Evolutionary conservation across 2,797 vertebrate genomes (phyloP), one percentile per base, ranked within the genome.

Genomic region (Columba guinea): DNA sequence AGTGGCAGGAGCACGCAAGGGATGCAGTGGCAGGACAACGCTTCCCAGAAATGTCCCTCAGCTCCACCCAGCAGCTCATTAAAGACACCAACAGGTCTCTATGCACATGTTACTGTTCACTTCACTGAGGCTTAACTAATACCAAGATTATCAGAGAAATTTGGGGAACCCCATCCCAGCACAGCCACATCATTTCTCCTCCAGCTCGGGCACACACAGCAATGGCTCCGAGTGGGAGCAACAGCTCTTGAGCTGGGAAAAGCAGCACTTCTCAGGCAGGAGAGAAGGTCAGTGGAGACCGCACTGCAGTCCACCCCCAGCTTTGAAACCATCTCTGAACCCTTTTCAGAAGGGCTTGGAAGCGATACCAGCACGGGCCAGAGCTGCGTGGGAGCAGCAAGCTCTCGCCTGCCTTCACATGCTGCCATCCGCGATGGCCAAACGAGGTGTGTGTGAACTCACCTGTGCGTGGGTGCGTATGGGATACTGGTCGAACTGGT

Each of bases 401-500:
- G 53, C 58, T 84, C 13, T 78, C 77, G 9, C 18, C 46, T 35
- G 63, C 74, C 81, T 62, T 35, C 62, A 28, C 56, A 39, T 0
- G 20, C 62, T 89, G 89, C 90, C 69, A 10, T 14, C 13, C 16
- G 63, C 0, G 1, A 28, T 74, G 82, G 35, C 60, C 71, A 10
- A 8, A 26, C 0, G 4, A 1, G 16, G 56, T 5, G 1, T 2
- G 20, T 39, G 56, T 1, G 1, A 83, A 76, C 51, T 41, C 88
- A 46, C 67, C 0, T 0, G 49, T 7, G 58, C 1, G 53, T 70
- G 69, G 52, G 80, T 44, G 56, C 0, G 0, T 34, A 44, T 7
- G 41, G 77, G 74, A 92, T 79, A 84, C 94, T 87, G 92, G 88
- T 95, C 7, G 11, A 75, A 93, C 92, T 70, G 86, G 90, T 68